A percentile compares a stretch with the other conserved stretches of the same genome.
These are phyloP conservation scores for Sicus ferrugineus DNA, from an alignment of 2,888 invertebrate genomes.

Conservation along the genomic window DNA sequence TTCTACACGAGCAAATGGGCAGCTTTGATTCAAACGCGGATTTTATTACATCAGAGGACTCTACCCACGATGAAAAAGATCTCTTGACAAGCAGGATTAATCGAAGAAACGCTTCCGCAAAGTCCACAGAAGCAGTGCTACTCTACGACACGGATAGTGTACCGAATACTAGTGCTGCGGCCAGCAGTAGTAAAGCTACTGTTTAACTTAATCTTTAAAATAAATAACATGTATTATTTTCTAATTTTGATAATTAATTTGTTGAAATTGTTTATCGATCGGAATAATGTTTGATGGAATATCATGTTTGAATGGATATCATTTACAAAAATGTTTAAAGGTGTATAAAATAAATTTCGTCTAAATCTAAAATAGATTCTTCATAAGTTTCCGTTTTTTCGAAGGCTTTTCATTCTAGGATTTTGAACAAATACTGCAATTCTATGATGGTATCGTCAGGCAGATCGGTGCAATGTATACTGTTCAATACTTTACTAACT, in stretches of 20 bases:
- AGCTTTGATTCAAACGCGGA: conserved; percentile 39
- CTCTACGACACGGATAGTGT: conserved; percentile 38
- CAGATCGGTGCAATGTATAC: conserved; percentile 92
- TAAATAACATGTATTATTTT: too few species aligned
- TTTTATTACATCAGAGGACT: conserved; percentile 24
- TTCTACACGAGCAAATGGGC: conserved; percentile 49
- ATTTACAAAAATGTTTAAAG: background rate
- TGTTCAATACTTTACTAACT: conserved; percentile 82
- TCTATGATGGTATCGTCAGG: conserved; percentile 86
- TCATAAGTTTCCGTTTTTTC: too few species aligned
- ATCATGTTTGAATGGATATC: background rate
- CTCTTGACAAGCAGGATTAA: background rate
- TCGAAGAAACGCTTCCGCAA: background rate
- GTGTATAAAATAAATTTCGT: background rate
- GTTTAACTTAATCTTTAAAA: conserved; percentile 13
- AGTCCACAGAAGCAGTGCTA: background rate
- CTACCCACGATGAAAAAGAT: conserved; percentile 33
- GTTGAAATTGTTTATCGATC: too few species aligned
- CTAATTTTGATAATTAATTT: too few species aligned
- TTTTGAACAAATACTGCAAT: conserved; percentile 82
- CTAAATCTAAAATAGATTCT: too few species aligned
- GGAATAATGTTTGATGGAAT: too few species aligned
- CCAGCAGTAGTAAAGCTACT: background rate
- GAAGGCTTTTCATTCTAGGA: conserved; percentile 63
- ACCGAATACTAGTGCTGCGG: conserved; percentile 47